Percentiles rank a stretch among this genome's conserved stretches.
Conservation (phyloP, 2,888 invertebrate genomes). For the Nipponacmea schrenckii region DNA sequence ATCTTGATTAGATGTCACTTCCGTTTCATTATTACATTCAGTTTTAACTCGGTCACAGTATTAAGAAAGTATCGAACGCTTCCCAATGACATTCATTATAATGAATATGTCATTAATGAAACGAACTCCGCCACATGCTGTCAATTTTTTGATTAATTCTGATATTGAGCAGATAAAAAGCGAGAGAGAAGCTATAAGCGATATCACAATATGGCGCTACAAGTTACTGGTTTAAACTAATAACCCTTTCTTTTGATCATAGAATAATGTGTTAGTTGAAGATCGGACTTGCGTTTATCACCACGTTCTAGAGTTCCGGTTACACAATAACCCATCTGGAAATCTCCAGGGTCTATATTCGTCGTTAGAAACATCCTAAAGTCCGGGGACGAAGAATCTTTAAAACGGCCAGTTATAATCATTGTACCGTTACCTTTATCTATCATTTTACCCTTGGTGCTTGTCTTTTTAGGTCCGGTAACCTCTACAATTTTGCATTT, state of each 20-base stretch:
- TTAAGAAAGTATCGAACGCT: not conserved
- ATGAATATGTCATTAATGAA: no score
- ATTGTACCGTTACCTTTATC: constrained; percentile 83
- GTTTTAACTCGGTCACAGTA: not conserved
- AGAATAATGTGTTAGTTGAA: constrained; percentile 88
- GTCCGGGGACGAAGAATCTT: constrained; percentile 64
- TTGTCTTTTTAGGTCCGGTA: constrained; percentile 80
- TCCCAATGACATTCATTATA: no score
- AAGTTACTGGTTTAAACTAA: constrained; percentile 18
- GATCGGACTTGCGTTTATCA: constrained; percentile 77
- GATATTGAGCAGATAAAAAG: constrained; percentile 4
- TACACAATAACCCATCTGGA: constrained; percentile 90
- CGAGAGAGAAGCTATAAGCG: not conserved
- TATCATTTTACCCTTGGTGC: constrained; percentile 83
- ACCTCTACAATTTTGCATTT: constrained; percentile 87
- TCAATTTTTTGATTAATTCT: not conserved
- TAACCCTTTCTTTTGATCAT: constrained; percentile 84
- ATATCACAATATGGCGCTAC: not conserved
- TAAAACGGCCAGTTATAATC: constrained; percentile 83
- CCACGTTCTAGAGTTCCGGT: constrained; percentile 86
- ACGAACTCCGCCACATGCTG: no score
- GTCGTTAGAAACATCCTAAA: constrained; percentile 79
- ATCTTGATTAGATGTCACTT: not conserved
- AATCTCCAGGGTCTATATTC: constrained; percentile 85
- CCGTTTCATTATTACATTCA: constrained; percentile 2